phyloP scores from a whole-genome alignment of 2,888 invertebrate species.

The Rotaria macrura region DNA sequence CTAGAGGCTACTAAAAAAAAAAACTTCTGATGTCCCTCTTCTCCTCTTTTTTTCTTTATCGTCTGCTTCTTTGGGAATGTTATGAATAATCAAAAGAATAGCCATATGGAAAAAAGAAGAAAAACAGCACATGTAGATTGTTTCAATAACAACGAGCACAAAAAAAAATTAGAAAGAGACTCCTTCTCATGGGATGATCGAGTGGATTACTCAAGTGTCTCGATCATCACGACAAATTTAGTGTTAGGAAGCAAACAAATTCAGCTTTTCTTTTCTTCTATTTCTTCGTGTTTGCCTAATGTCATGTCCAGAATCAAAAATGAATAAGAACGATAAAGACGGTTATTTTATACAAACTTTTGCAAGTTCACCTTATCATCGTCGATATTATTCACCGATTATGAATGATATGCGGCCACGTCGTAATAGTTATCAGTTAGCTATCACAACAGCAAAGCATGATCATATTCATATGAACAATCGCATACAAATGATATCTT shows the following conservation, averaged over 20 bases:
- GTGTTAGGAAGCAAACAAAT: not conserved
- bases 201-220: not conserved
- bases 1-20: not conserved
- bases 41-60: not conserved
- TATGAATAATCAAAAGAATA: not conserved
- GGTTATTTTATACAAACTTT: not conserved
- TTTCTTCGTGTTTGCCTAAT: not conserved
- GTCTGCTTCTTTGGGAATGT: not conserved
- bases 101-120: not conserved
- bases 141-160: not conserved
- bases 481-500: not conserved
- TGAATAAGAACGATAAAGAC: not conserved
- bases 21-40: not conserved
- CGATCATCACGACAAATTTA: not conserved
- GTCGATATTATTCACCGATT: not conserved
- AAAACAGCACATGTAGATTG: not conserved
- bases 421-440: conserved; percentile 3
- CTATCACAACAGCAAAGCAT: not conserved
- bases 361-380: not conserved
- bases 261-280: not conserved
- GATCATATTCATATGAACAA: not conserved
- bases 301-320: not conserved
- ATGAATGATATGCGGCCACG: not conserved
- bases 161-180: not conserved
- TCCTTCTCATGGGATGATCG: not conserved